These are phyloP conservation scores for Dipodomys merriami DNA, from an alignment of 2,113 vertebrate species.

Conservation along the genomic window DNA sequence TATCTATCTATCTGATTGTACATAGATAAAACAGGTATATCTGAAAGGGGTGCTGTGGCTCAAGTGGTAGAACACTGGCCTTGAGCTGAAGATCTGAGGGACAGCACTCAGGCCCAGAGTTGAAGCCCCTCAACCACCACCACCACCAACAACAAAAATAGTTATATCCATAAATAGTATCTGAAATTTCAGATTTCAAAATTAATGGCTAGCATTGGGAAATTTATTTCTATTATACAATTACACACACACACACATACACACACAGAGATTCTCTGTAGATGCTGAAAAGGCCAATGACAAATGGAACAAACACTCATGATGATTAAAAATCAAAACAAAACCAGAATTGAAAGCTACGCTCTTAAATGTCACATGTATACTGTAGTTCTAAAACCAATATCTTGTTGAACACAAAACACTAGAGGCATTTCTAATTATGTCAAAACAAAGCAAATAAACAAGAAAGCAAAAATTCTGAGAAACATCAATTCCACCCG, in stretches of 20 bases:
- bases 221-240: background rate
- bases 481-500: background rate
- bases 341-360: background rate
- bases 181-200: no score
- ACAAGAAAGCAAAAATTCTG: background rate
- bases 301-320: background rate
- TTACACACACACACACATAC: background rate
- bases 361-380: background rate
- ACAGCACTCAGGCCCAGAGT: no score
- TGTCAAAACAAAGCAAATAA: slow-evolving; percentile 29
- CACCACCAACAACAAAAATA: no score
- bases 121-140: no score
- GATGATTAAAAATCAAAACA: background rate
- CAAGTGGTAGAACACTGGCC: no score
- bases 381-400: background rate
- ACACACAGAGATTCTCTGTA: background rate
- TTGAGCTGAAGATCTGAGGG: no score
- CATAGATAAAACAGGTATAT: no score
- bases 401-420: background rate
- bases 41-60: no score
- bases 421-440: background rate
- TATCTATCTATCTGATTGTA: no score
- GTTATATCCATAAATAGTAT: no score
- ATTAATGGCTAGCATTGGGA: no score
- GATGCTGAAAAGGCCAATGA: background rate